Conservation (phyloP, 2,113 vertebrate genomes). For the Ondatra zibethicus region DNA sequence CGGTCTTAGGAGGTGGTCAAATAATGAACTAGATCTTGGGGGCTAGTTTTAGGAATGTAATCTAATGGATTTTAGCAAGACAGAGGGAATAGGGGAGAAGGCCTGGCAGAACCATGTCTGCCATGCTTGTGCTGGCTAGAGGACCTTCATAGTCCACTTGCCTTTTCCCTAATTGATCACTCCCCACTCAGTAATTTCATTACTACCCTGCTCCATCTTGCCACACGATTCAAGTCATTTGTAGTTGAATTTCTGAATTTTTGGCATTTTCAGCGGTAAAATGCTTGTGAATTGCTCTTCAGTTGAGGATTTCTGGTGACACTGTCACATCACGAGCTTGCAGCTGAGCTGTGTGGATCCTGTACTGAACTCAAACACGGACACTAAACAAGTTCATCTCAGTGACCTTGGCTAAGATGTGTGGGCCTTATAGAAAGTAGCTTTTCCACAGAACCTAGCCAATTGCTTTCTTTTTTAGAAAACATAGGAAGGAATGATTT, state of each 20-base stretch:
- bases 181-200: not conserved
- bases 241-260: not conserved
- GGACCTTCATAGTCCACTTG: not conserved
- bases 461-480: not conserved
- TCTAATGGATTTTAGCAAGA: too few species aligned
- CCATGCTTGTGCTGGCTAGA: too few species aligned
- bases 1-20: too few species aligned
- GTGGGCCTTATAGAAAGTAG: not conserved
- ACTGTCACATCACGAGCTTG: too few species aligned
- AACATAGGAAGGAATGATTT: not conserved
- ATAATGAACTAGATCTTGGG: too few species aligned
- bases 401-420: not conserved
- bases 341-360: not conserved
- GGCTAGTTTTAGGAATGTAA: too few species aligned
- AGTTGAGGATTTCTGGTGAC: not conserved
- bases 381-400: not conserved
- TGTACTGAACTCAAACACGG: not conserved
- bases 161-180: not conserved
- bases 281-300: not conserved
- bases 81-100: not conserved
- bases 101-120: too few species aligned
- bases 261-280: slow-evolving; percentile 18
- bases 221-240: not conserved
- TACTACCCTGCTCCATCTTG: not conserved
- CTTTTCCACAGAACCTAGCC: not conserved